These are phyloP conservation scores for Indri indri DNA, from an alignment of 2,113 vertebrate genomes.

Conservation along the genomic window DNA sequence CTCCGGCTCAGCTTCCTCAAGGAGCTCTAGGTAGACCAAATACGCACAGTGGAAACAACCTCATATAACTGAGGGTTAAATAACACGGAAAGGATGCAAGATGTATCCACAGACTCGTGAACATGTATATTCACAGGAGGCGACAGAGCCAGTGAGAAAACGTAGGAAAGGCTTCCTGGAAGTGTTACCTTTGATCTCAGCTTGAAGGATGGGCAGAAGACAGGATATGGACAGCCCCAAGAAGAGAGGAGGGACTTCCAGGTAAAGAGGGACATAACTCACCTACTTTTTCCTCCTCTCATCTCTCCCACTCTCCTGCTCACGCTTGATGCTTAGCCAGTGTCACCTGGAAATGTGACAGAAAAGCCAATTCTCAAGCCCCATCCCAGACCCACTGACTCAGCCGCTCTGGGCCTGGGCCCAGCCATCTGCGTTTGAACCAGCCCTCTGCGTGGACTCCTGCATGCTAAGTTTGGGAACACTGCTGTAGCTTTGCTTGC, in stretches of 20 bases:
- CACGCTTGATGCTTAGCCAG: not conserved
- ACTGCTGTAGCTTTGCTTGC: not conserved
- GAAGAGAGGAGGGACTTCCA: not conserved
- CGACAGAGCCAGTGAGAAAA: not conserved
- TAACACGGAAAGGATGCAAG: not conserved
- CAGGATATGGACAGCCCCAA: too few species aligned
- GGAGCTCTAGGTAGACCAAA: not conserved
- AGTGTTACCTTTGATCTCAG: not conserved
- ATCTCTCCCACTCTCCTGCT: not conserved
- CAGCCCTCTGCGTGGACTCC: not conserved
- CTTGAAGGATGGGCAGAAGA: not conserved
- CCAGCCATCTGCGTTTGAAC: not conserved
- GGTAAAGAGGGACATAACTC: not conserved
- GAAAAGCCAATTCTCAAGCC: not conserved
- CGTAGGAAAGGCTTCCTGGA: not conserved
- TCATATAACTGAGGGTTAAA: not conserved
- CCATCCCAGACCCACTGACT: not conserved
- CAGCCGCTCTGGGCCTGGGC: not conserved
- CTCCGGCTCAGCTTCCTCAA: not conserved
- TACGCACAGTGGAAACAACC: not conserved
- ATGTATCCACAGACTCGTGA: not conserved
- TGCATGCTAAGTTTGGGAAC: too few species aligned
- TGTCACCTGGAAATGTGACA: not conserved
- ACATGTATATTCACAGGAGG: not conserved
- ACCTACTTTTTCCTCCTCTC: not conserved